Percentiles rank a stretch among this genome's conserved stretches.
Conservation (phyloP, 1,140 invertebrate species). For the Drosophila ficusphila region DNA sequence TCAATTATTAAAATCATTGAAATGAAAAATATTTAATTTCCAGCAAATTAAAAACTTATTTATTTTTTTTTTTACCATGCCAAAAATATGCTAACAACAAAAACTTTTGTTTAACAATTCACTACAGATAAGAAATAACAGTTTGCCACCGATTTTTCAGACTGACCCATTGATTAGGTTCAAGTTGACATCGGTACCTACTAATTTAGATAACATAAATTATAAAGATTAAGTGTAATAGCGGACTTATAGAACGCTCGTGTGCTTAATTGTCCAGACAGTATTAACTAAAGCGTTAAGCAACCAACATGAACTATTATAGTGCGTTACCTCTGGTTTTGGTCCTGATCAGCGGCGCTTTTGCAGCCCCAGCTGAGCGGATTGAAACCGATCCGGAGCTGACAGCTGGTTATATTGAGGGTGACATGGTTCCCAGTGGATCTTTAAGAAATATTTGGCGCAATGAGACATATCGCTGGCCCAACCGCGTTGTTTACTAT, state of each 20-base stretch:
- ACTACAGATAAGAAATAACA: neutral
- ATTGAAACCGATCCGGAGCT: slow-evolving; percentile 60
- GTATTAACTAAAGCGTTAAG: neutral
- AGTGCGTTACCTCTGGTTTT: neutral
- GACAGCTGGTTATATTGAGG: slow-evolving; percentile 58
- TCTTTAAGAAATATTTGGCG: slow-evolving; percentile 85
- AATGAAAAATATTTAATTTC: no score
- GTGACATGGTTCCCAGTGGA: slow-evolving; percentile 62
- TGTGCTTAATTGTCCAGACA: slow-evolving; percentile 6
- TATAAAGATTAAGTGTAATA: slow-evolving; percentile 2
- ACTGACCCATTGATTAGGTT: slow-evolving; percentile 12
- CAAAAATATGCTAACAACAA: slow-evolving; percentile 6
- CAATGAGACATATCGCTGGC: slow-evolving; percentile 87
- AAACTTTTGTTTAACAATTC: neutral
- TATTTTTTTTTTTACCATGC: neutral
- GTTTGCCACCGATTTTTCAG: neutral
- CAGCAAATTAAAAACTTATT: no score
- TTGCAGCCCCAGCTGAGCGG: slow-evolving; percentile 9
- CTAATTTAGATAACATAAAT: slow-evolving; percentile 11
- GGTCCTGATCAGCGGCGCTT: neutral
- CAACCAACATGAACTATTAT: slow-evolving; percentile 2
- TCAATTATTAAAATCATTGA: no score
- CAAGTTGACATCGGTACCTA: neutral
- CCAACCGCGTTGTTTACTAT: slow-evolving; percentile 87
- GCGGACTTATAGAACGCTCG: neutral